These are phyloP conservation scores for Callipepla californica DNA, from an alignment of 2,113 vertebrate species.

Conservation along the genomic window DNA sequence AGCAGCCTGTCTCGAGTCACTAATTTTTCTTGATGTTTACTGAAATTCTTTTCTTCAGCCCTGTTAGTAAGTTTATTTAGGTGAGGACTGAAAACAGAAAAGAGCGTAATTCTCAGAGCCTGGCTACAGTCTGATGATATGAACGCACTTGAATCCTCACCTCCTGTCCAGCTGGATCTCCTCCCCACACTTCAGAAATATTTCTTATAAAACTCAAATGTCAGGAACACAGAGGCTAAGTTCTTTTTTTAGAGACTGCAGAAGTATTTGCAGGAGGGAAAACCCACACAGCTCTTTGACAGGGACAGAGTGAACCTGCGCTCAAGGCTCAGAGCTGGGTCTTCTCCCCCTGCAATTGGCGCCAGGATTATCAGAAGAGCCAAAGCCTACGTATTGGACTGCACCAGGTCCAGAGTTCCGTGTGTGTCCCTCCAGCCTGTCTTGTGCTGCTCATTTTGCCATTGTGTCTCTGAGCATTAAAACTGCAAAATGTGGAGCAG, in stretches of 20 bases:
- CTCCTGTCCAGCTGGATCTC: slow-evolving; percentile 58
- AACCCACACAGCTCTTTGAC: slow-evolving; percentile 58
- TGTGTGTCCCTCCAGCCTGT: neutral
- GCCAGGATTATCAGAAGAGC: neutral
- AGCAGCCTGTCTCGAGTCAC: neutral
- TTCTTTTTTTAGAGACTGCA: slow-evolving; percentile 58
- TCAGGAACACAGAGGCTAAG: slow-evolving; percentile 64
- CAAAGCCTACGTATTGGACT: neutral
- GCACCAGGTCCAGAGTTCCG: neutral
- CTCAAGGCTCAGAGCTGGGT: neutral
- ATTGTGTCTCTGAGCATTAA: neutral
- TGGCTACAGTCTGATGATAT: slow-evolving; percentile 29
- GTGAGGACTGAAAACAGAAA: neutral
- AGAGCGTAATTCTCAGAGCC: slow-evolving; percentile 37
- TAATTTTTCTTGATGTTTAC: neutral
- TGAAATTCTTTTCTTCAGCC: neutral
- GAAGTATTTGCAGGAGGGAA: slow-evolving; percentile 49
- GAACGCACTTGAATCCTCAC: slow-evolving; percentile 51
- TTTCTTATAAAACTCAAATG: slow-evolving; percentile 40
- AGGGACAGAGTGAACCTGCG: neutral
- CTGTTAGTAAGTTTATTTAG: slow-evolving; percentile 6
- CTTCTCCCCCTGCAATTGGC: neutral
- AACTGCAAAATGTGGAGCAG: neutral
- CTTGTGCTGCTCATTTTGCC: accelerated
- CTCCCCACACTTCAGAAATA: slow-evolving; percentile 55